These are phyloP conservation scores for Vanessa tameamea DNA, from an alignment of 1,140 invertebrate species.

Conservation along the genomic window DNA sequence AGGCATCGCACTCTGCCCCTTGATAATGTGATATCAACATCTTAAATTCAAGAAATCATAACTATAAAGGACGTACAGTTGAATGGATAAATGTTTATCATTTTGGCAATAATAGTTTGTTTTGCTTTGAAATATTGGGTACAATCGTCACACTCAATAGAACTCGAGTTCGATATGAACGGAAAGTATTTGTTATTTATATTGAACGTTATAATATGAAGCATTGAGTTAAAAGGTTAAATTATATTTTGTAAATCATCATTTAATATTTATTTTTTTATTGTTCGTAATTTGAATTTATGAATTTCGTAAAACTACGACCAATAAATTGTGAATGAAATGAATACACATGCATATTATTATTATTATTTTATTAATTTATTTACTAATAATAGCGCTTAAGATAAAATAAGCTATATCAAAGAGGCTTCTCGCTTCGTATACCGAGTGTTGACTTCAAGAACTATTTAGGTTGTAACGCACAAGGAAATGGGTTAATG, in stretches of 20 bases:
- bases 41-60: constrained; percentile 30
- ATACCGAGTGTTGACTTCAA: constrained; percentile 28
- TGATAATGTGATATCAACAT: constrained; percentile 50
- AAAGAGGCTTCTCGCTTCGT: too few species aligned
- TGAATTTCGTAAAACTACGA: too few species aligned
- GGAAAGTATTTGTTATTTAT: constrained; percentile 4
- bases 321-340: too few species aligned
- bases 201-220: too few species aligned
- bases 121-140: constrained; percentile 25
- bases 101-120: constrained; percentile 24
- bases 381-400: neutral
- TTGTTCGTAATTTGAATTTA: too few species aligned
- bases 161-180: constrained; percentile 8
- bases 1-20: constrained; percentile 54
- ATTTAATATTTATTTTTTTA: too few species aligned
- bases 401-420: neutral
- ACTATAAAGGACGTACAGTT: constrained; percentile 19
- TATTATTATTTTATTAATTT: too few species aligned
- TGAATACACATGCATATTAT: too few species aligned
- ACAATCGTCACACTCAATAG: constrained; percentile 16
- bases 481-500: constrained; percentile 75
- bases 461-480: constrained; percentile 57
- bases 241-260: neutral
- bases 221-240: too few species aligned
- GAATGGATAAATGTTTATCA: constrained; percentile 14